Evolutionary conservation across 2,113 vertebrate genomes (phyloP).

Genomic region (Orycteropus afer): DNA sequence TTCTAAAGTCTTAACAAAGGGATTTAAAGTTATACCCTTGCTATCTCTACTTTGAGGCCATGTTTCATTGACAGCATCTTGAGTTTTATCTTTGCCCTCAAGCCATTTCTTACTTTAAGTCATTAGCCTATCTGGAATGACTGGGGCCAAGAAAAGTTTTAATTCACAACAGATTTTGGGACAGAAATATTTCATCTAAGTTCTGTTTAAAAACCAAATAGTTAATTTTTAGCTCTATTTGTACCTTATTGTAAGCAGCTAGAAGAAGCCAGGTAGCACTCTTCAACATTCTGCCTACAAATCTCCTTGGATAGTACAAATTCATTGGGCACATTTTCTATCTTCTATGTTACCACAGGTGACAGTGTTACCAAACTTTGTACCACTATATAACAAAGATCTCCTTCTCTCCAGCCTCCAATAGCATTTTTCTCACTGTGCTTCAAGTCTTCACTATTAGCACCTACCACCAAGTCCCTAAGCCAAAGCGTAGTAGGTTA

Average conservation of each 20-base stretch:
- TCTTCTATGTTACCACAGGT: background rate
- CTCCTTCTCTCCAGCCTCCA: background rate
- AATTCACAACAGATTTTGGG: background rate
- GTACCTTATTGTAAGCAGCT: background rate
- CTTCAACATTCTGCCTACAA: slow-evolving; percentile 44
- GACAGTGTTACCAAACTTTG: background rate
- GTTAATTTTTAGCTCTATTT: slow-evolving; percentile 19
- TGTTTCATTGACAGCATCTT: slow-evolving; percentile 37
- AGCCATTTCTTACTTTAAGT: slow-evolving; percentile 43
- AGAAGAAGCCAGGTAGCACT: background rate
- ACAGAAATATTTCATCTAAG: slow-evolving; percentile 41
- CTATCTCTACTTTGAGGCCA: slow-evolving; percentile 25
- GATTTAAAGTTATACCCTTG: slow-evolving; percentile 34
- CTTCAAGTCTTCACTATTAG: slow-evolving; percentile 37
- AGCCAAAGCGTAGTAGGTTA: background rate
- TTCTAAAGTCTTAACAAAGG: slow-evolving; percentile 51
- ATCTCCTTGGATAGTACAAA: background rate
- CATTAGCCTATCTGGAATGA: background rate
- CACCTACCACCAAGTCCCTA: background rate
- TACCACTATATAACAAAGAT: background rate
- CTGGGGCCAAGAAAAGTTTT: slow-evolving; percentile 9
- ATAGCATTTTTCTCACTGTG: background rate
- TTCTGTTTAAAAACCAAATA: slow-evolving; percentile 31
- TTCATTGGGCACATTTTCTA: slow-evolving; percentile 21
- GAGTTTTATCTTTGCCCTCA: slow-evolving; percentile 49